These are phyloP conservation scores for Bubo scandiacus DNA, from an alignment of 2,113 vertebrate species.

Conservation along the genomic window DNA sequence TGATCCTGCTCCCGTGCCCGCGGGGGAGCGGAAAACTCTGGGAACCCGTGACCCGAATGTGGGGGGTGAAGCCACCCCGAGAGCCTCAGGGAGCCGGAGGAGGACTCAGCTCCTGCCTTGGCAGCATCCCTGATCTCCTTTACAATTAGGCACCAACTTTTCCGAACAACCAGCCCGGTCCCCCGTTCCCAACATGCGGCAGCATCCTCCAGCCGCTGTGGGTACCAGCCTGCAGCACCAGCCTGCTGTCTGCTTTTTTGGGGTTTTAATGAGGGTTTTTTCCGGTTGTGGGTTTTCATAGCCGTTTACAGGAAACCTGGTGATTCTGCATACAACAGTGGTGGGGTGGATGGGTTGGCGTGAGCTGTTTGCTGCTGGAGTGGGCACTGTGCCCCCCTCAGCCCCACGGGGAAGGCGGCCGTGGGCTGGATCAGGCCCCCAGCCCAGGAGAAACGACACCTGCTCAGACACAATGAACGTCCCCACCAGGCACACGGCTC, in stretches of 20 bases:
- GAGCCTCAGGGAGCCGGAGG: background rate
- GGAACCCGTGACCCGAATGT: fast-evolving
- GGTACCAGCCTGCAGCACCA: fast-evolving
- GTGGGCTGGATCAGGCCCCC: background rate
- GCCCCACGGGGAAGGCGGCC: background rate
- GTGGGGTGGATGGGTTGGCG: fast-evolving
- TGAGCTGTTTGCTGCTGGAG: background rate
- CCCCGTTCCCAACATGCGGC: fast-evolving
- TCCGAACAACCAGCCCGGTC: background rate
- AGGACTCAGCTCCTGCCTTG: background rate
- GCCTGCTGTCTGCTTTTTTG: fast-evolving
- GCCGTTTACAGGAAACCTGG: background rate
- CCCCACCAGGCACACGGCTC: background rate
- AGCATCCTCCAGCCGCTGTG: background rate
- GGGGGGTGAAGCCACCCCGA: background rate
- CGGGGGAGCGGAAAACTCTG: background rate
- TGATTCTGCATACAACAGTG: fast-evolving
- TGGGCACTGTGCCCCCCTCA: background rate
- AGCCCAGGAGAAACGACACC: background rate
- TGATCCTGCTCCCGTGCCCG: background rate
- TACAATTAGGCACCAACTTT: background rate
- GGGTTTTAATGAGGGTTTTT: fast-evolving
- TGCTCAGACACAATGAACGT: background rate
- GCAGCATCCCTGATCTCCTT: background rate
- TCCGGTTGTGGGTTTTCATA: background rate